Conservation (phyloP, 1,140 invertebrate species). For the Sipha flava region DNA sequence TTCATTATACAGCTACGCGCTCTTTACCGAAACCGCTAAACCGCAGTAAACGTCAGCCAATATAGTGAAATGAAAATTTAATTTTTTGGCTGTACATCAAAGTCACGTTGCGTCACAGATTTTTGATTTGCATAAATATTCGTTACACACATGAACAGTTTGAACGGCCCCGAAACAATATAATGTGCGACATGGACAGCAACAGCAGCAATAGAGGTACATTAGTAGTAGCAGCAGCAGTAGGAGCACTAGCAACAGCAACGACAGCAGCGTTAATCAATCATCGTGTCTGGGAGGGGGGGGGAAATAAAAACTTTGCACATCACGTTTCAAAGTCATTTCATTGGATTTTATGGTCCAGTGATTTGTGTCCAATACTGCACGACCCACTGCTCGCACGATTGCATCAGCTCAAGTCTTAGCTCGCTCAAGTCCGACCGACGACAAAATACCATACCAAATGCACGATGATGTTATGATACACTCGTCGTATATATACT, state of each 20-base stretch:
- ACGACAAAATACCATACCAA: background rate
- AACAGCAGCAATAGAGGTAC: background rate
- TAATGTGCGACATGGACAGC: background rate
- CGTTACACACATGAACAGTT: background rate
- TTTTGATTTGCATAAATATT: constrained; percentile 17
- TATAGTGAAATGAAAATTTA: background rate
- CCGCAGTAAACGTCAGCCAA: background rate
- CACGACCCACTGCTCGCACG: background rate
- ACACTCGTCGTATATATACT: too few relatives aligned
- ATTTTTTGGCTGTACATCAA: constrained; percentile 20
- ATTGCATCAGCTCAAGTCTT: background rate
- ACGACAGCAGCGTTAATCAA: background rate
- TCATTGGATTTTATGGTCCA: background rate
- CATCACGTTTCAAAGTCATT: background rate
- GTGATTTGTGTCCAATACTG: background rate
- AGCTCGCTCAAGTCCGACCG: background rate
- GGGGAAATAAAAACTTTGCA: background rate
- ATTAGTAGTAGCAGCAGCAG: background rate
- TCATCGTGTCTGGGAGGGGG: background rate
- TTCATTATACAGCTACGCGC: too few relatives aligned
- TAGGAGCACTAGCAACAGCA: background rate
- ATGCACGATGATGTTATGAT: too few relatives aligned
- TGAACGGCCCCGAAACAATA: background rate
- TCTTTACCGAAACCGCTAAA: background rate
- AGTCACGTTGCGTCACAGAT: background rate